These are phyloP conservation scores for Sternotherus odoratus DNA, from an alignment of 2,797 vertebrate species.

Conservation along the genomic window DNA sequence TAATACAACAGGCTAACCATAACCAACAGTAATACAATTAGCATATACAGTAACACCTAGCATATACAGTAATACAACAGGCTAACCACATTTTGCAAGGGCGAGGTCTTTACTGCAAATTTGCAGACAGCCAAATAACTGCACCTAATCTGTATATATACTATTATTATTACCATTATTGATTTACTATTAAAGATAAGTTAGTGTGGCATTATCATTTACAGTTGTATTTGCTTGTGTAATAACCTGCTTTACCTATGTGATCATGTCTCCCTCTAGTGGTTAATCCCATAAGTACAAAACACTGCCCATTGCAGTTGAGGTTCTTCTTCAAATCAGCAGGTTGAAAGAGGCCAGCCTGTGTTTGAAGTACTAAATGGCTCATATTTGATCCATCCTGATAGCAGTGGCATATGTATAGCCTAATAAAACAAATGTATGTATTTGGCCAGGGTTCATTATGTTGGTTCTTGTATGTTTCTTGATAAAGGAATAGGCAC, in stretches of 20 bases:
- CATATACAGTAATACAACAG: neutral
- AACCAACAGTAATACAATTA: neutral
- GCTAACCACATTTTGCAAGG: neutral
- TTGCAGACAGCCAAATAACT: neutral
- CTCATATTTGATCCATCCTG: neutral
- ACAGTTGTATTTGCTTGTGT: neutral
- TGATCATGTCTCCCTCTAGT: neutral
- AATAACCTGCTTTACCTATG: neutral
- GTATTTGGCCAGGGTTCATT: neutral
- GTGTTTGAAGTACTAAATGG: neutral
- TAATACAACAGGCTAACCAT: neutral
- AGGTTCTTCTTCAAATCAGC: neutral
- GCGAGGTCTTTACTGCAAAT: fast-evolving
- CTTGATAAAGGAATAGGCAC: neutral
- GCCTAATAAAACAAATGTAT: too few species aligned
- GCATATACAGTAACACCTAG: neutral
- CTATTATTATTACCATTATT: neutral
- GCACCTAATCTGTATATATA: fast-evolving
- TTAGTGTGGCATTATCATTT: neutral
- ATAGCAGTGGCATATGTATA: neutral
- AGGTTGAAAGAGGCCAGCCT: neutral
- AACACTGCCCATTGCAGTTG: neutral
- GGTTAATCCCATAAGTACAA: neutral
- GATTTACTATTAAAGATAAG: neutral
- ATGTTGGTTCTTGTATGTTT: neutral